These are phyloP conservation scores for Herminia tarsipennalis DNA, from an alignment of 2,888 invertebrate species.

Conservation along the genomic window DNA sequence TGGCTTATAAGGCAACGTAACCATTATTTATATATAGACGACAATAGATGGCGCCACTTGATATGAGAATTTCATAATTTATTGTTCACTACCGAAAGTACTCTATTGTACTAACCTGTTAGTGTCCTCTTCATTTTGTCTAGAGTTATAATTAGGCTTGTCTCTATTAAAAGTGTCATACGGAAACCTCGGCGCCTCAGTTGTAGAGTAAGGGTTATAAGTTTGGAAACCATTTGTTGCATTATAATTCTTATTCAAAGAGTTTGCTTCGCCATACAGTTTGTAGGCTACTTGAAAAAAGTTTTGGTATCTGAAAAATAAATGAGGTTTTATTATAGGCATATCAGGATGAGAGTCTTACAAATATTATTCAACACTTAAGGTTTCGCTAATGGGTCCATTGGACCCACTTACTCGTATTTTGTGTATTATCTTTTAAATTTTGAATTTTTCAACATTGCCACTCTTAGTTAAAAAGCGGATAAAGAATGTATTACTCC, in stretches of 20 bases:
- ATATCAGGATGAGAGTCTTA: background rate
- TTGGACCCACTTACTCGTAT: too few relatives aligned
- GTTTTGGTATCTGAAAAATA: slow-evolving; percentile 85
- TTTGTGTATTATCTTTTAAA: too few relatives aligned
- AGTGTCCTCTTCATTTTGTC: slow-evolving; percentile 40
- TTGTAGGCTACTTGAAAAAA: slow-evolving; percentile 87
- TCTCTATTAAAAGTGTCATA: slow-evolving; percentile 55
- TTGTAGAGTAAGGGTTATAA: slow-evolving; percentile 60
- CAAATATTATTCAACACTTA: too few relatives aligned
- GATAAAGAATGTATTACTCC: too few relatives aligned
- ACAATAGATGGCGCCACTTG: too few relatives aligned
- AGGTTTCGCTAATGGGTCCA: too few relatives aligned
- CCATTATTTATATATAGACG: too few relatives aligned
- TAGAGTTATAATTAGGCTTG: slow-evolving; percentile 42
- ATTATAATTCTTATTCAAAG: slow-evolving; percentile 64
- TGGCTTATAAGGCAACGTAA: too few relatives aligned
- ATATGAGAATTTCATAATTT: too few relatives aligned
- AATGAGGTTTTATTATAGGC: background rate
- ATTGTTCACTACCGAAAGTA: too few relatives aligned
- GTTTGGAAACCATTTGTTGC: slow-evolving; percentile 52
- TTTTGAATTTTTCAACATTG: too few relatives aligned
- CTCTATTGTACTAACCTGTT: slow-evolving; percentile 37
- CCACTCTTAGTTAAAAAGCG: too few relatives aligned
- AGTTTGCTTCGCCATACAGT: slow-evolving; percentile 81
- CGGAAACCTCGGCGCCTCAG: slow-evolving; percentile 54